Conservation (phyloP, 1,140 invertebrate genomes). For the Episyrphus balteatus region DNA sequence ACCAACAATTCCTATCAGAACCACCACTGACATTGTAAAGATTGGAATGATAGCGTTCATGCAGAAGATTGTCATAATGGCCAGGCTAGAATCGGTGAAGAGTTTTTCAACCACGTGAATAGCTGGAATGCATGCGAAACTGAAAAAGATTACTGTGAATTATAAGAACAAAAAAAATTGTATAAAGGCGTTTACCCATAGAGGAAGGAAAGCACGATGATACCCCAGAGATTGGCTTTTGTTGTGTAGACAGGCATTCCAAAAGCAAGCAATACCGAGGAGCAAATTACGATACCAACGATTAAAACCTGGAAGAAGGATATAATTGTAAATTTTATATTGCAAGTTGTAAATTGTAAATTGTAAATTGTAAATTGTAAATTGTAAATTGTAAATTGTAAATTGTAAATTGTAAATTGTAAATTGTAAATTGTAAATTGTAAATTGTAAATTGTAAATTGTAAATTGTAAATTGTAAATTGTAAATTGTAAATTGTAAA, state of each 20-base stretch:
- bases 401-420: too few relatives aligned
- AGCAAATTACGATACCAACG: slow-evolving; percentile 43
- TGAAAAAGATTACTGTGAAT: slow-evolving; percentile 13
- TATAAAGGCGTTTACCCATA: slow-evolving; percentile 39
- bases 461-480: too few relatives aligned
- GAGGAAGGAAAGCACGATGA: slow-evolving; percentile 44
- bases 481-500: too few relatives aligned
- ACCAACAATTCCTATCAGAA: slow-evolving; percentile 52
- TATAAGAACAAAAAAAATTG: slow-evolving; percentile 3
- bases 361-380: too few relatives aligned
- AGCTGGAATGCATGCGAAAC: slow-evolving; percentile 41
- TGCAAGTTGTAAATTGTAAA: too few relatives aligned
- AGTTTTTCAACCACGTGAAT: slow-evolving; percentile 48
- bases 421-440: too few relatives aligned
- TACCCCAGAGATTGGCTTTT: slow-evolving; percentile 47
- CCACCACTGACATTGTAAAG: slow-evolving; percentile 44
- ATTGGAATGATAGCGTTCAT: slow-evolving; percentile 50
- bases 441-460: too few relatives aligned
- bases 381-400: too few relatives aligned
- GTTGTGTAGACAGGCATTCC: slow-evolving; percentile 51
- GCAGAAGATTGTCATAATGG: slow-evolving; percentile 55
- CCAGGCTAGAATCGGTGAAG: slow-evolving; percentile 49
- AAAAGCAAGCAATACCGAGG: slow-evolving; percentile 47
- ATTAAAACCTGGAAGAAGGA: slow-evolving; percentile 33
- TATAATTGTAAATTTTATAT: too few relatives aligned